These are phyloP conservation scores for Lepilemur septentrionalis DNA, from an alignment of 2,797 vertebrate species.

Conservation along the genomic window DNA sequence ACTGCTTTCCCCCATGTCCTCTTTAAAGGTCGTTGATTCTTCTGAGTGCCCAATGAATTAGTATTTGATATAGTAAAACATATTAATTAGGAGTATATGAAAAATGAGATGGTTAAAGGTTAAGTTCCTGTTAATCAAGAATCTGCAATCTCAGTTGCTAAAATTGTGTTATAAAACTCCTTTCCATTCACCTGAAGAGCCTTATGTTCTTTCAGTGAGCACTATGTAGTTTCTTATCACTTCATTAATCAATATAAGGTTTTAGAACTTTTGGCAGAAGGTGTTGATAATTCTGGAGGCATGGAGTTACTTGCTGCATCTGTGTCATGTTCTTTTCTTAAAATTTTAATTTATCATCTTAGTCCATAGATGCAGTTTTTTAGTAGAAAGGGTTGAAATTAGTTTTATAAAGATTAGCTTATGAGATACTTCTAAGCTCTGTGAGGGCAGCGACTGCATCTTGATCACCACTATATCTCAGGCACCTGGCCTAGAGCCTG, in stretches of 20 bases:
- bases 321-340: slow-evolving; percentile 5
- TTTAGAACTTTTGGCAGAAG: slow-evolving; percentile 23
- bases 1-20: neutral
- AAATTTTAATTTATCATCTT: neutral
- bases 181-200: neutral
- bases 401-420: neutral
- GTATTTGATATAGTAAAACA: neutral
- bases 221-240: neutral
- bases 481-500: neutral
- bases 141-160: neutral
- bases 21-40: neutral
- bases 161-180: neutral
- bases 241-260: neutral
- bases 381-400: slow-evolving; percentile 10
- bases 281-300: neutral
- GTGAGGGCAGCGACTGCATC: neutral
- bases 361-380: neutral
- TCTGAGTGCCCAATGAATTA: neutral
- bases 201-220: slow-evolving; percentile 1
- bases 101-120: neutral
- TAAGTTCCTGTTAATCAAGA: neutral
- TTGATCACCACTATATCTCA: neutral
- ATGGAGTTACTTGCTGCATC: neutral
- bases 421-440: neutral
- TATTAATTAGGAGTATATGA: neutral